Evolutionary conservation across 2,113 vertebrate species (phyloP), one percentile per base, ranked within the genome.

Genomic region (Octodon degus): DNA sequence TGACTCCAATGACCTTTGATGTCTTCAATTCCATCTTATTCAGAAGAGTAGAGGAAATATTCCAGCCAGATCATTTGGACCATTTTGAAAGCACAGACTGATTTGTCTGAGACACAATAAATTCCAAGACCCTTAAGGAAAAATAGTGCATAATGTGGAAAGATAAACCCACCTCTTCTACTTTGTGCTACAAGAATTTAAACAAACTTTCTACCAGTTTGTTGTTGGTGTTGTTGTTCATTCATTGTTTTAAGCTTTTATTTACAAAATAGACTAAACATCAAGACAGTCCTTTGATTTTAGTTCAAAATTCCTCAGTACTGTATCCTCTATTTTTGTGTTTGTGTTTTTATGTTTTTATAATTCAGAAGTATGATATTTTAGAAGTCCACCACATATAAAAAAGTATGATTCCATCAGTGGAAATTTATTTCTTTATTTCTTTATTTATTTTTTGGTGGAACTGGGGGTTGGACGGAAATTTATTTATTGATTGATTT

Each of bases 1-100:
- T 96, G 95, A 93, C 34, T 27, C 7, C 22, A 47, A 11, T 95
- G 95, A 96, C 53, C 43, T 98, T 92, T 91, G 34, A 10, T 97
- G 1, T 11, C 77, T 65, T 88, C 58, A 25, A 9, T 91, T 97
- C 93, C 17, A 0, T 94, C 63, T 92, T 88, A 27, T 60, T 86
- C 11, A 25, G 9, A 24, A 72, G 50, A 68, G 4, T 2, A 7
- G 77, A 87, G 43, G 22, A 97, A 80, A n/a, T 4, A 34, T 13
- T 95, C 32, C 13, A 96, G 8, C 25, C 53, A n/a, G 32, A 92
- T 93, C 47, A 89, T 82, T 86, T 50, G 0, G 82, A 86, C 43
- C 88, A 67, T 86, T 91, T 97, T 79, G 96, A 89, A 91, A 94
- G 7, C 77, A 96, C 87, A n/a, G 60, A 60, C 27, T 92, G 85